Evolutionary conservation across 2,888 invertebrate species (phyloP).

Genomic region (Ophion ventricosus): DNA sequence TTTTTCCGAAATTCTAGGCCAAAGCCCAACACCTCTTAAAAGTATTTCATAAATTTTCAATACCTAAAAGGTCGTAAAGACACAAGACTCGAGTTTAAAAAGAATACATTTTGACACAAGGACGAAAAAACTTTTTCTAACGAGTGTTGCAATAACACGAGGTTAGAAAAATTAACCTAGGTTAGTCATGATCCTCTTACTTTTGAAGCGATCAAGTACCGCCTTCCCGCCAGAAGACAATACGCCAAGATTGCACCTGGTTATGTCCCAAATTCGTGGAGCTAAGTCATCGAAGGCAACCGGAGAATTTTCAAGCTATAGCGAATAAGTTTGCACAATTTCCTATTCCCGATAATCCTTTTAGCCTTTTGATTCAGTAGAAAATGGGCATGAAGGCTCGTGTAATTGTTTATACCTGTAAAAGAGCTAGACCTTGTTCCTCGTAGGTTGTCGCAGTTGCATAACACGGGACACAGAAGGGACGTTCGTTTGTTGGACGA

Average conservation of each 20-base stretch:
- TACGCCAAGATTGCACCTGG: slow-evolving; percentile 18
- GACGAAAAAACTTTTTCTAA: no score
- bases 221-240: slow-evolving; percentile 7
- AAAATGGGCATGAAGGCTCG: slow-evolving; percentile 15
- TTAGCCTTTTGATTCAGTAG: slow-evolving; percentile 14
- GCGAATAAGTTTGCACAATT: slow-evolving; percentile 49
- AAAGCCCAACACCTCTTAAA: no score
- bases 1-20: no score
- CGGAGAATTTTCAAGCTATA: slow-evolving; percentile 34
- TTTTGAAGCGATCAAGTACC: slow-evolving; percentile 39
- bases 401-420: slow-evolving; percentile 21
- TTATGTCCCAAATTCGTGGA: slow-evolving; percentile 12
- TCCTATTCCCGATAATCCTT: not conserved
- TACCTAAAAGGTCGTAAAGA: no score
- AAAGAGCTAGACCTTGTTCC: slow-evolving; percentile 70
- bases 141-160: no score
- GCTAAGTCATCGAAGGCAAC: not conserved
- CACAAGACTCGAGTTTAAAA: no score
- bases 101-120: no score
- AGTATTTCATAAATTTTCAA: no score
- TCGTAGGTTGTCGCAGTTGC: slow-evolving; percentile 89
- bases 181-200: not conserved
- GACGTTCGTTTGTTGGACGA: slow-evolving; percentile 91
- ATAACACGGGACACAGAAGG: slow-evolving; percentile 89
- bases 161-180: no score